Percentiles rank a stretch among this genome's conserved stretches.
Evolutionary conservation across 2,797 vertebrate genomes (phyloP).

Genomic region (Rhinophrynus dorsalis): DNA sequence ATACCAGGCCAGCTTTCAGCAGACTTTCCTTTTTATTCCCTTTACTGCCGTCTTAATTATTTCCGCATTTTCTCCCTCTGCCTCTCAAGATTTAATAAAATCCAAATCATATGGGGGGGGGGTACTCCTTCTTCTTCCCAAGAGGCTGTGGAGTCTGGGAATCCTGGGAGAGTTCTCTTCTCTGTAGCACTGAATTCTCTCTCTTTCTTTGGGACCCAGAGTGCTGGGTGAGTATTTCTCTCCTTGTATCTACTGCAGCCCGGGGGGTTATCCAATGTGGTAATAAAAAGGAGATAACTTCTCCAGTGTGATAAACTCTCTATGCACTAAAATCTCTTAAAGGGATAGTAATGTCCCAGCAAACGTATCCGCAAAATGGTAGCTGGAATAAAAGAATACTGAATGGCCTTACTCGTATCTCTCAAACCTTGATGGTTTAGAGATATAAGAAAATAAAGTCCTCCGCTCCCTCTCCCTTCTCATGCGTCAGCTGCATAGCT

Average conservation of each 20-base stretch:
- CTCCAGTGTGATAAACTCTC: background rate
- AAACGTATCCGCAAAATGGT: no score
- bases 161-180: background rate
- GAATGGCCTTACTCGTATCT: no score
- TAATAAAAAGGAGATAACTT: no score
- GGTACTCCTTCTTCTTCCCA: conserved; percentile 20
- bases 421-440: no score
- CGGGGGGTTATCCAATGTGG: background rate
- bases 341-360: no score
- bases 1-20: conserved; percentile 18
- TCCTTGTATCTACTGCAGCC: background rate
- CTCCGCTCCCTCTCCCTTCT: no score
- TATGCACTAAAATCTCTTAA: background rate
- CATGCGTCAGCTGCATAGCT: no score
- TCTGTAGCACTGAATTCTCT: background rate
- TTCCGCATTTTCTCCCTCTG: conserved; percentile 33
- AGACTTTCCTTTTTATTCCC: conserved; percentile 13
- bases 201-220: background rate
- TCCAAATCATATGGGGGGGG: conserved; percentile 30
- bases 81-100: conserved; percentile 40
- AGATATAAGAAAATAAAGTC: no score
- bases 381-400: no score
- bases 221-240: background rate
- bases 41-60: conserved; percentile 38
- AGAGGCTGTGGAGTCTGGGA: conserved; percentile 8